phyloP scores from a whole-genome alignment of 2,113 vertebrate genomes.

The Oplegnathus fasciatus region DNA sequence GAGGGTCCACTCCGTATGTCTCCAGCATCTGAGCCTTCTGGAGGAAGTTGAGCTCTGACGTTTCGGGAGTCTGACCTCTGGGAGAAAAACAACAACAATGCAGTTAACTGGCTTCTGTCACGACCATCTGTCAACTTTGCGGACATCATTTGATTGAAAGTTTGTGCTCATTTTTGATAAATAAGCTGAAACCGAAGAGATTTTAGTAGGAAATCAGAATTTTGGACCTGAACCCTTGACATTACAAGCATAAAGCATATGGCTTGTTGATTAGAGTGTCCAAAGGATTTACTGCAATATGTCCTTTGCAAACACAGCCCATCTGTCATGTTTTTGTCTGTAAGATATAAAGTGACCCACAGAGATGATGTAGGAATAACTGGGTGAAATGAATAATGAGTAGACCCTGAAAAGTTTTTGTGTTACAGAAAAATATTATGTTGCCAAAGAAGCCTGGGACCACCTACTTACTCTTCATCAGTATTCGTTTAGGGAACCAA shows the following conservation, averaged over 20 bases:
- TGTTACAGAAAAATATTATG: neutral
- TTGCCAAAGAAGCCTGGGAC: neutral
- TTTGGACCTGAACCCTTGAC: neutral
- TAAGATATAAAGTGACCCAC: neutral
- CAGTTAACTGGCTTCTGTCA: neutral
- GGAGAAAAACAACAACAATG: conserved; percentile 13
- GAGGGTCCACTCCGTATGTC: conserved; percentile 97
- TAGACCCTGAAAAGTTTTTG: neutral
- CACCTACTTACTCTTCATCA: neutral
- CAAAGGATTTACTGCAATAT: neutral
- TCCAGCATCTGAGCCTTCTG: conserved; percentile 96
- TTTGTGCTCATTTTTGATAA: neutral
- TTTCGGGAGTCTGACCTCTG: conserved; percentile 94
- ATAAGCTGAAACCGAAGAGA: neutral
- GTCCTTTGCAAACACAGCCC: neutral
- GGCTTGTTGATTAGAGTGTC: neutral
- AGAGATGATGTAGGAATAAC: neutral
- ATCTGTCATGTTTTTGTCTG: neutral
- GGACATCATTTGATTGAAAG: neutral
- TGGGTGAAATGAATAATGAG: neutral
- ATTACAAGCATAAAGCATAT: neutral
- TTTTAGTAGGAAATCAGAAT: neutral
- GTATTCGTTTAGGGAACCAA: neutral
- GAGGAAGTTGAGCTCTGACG: conserved; percentile 95
- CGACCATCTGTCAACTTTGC: neutral